Percentiles rank a stretch among this genome's conserved stretches.
Evolutionary conservation across 2,113 vertebrate species (phyloP).

Genomic region (Oceanodroma tethys): DNA sequence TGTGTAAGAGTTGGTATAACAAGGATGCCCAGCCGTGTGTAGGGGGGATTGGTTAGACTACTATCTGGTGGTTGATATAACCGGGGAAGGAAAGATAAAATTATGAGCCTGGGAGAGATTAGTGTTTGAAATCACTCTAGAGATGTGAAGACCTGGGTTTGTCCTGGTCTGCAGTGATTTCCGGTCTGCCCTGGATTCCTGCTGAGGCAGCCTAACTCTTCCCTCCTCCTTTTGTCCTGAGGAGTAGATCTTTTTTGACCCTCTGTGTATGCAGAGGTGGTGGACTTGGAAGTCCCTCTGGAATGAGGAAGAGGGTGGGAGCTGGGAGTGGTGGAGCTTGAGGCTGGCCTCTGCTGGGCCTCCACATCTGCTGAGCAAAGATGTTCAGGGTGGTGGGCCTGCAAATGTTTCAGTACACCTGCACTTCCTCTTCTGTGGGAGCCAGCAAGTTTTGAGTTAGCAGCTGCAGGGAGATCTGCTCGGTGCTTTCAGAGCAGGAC

Average conservation of each 20-base stretch:
- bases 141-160: not conserved
- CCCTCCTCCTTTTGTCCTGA: not conserved
- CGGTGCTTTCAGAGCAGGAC: not conserved
- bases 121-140: not conserved
- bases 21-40: not conserved
- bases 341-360: not conserved
- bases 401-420: not conserved
- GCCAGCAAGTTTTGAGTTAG: not conserved
- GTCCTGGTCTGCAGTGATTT: not conserved
- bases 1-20: not conserved
- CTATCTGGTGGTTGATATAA: not conserved
- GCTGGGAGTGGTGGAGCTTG: not conserved
- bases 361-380: not conserved
- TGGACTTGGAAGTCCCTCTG: not conserved
- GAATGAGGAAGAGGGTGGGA: not conserved
- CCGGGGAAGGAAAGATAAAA: not conserved
- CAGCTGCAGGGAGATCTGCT: not conserved
- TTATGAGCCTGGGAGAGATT: not conserved
- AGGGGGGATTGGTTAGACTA: not conserved
- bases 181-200: not conserved
- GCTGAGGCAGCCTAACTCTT: not conserved
- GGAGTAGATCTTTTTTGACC: too few relatives aligned
- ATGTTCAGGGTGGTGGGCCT: not conserved
- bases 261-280: not conserved
- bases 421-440: not conserved